Conservation (phyloP, 2,113 vertebrate species). For the Dinomys branickii region DNA sequence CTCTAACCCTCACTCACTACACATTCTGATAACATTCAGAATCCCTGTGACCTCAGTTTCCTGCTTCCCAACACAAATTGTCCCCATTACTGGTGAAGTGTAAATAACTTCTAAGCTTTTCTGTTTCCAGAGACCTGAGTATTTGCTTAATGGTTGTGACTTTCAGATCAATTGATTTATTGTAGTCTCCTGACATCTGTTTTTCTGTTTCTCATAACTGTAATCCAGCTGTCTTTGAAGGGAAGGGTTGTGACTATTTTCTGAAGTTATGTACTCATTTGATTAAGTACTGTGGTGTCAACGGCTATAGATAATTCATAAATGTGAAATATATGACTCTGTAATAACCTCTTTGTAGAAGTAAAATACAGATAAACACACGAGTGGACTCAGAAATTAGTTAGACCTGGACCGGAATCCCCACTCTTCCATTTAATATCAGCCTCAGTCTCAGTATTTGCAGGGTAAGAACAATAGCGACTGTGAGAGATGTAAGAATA, state of each 20-base stretch:
- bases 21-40: not conserved
- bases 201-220: constrained; percentile 23
- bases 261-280: not conserved
- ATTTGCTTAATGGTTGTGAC: constrained; percentile 52
- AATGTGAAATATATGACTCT: not conserved
- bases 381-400: not conserved
- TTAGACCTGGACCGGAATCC: not conserved
- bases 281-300: not conserved
- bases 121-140: constrained; percentile 7
- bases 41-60: not conserved
- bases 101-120: constrained; percentile 41
- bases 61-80: not conserved
- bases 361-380: constrained; percentile 36
- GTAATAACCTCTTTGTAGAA: not conserved
- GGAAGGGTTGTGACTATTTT: not conserved
- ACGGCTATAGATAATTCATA: not conserved
- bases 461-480: not conserved
- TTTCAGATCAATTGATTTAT: not conserved
- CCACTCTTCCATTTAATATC: not conserved
- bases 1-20: not conserved
- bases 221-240: constrained; percentile 10
- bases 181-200: not conserved
- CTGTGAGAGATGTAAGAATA: constrained; percentile 12
- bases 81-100: constrained; percentile 1
- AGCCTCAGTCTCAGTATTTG: constrained; percentile 34